A percentile compares a stretch with the other conserved stretches of the same genome.
These are phyloP conservation scores for Ibidorhyncha struthersii DNA, from an alignment of 2,113 vertebrate genomes.

Conservation along the genomic window DNA sequence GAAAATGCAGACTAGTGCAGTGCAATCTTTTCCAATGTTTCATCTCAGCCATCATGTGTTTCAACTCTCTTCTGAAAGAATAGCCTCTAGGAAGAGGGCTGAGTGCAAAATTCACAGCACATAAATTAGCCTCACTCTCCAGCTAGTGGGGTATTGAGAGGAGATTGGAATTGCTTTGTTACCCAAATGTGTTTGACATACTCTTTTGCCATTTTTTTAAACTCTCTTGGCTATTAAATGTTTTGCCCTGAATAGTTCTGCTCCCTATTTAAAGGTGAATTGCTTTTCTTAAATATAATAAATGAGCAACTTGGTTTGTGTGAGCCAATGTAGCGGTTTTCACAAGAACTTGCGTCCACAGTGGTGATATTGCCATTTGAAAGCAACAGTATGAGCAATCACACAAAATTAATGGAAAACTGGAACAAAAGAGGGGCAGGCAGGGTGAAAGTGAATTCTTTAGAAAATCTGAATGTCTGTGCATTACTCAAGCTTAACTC, in stretches of 20 bases:
- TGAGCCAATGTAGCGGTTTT: not conserved
- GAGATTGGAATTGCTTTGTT: constrained; percentile 58
- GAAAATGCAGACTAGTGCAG: not conserved
- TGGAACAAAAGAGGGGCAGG: constrained; percentile 3
- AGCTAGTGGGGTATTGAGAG: constrained; percentile 60
- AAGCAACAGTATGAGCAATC: not conserved
- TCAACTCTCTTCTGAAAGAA: constrained; percentile 31
- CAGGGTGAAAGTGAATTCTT: not conserved
- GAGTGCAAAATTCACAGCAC: constrained; percentile 61
- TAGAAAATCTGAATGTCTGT: not conserved
- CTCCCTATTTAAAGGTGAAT: constrained; percentile 53
- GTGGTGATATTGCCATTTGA: not conserved
- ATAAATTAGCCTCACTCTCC: constrained; percentile 60
- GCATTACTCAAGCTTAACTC: not conserved
- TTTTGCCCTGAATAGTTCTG: constrained; percentile 39
- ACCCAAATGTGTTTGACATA: constrained; percentile 53
- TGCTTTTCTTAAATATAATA: constrained; percentile 46
- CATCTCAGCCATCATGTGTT: constrained; percentile 12
- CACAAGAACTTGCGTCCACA: not conserved
- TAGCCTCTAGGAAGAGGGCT: constrained; percentile 57
- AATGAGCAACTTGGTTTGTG: not conserved
- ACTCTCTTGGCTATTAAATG: constrained; percentile 40
- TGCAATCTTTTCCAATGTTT: constrained; percentile 19
- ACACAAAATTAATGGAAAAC: constrained; percentile 18
- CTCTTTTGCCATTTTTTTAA: constrained; percentile 31